Percentiles rank a stretch among this genome's conserved stretches.
Evolutionary conservation across 2,888 invertebrate genomes (phyloP).

Genomic region (Platypus cylindrus): DNA sequence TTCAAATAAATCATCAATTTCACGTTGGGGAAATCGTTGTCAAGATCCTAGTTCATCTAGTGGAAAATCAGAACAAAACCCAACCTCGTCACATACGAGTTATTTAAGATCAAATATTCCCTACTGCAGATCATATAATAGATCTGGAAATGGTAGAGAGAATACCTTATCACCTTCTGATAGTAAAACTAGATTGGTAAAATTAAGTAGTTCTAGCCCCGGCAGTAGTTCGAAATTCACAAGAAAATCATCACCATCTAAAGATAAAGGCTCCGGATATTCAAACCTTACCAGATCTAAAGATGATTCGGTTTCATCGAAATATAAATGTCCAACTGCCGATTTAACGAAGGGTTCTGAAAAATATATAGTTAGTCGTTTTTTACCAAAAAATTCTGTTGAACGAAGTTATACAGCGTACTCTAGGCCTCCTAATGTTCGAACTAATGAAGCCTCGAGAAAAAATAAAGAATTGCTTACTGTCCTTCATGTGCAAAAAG

Average conservation of each 20-base stretch:
- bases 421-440: slow-evolving; percentile 26
- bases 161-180: slow-evolving; percentile 24
- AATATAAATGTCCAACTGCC: slow-evolving; percentile 25
- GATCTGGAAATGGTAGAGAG: slow-evolving; percentile 29
- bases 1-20: slow-evolving; percentile 35
- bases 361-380: slow-evolving; percentile 34
- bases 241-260: slow-evolving; percentile 17
- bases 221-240: slow-evolving; percentile 20
- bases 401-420: slow-evolving; percentile 35
- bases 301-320: slow-evolving; percentile 18
- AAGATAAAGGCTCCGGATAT: slow-evolving; percentile 18
- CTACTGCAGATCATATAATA: slow-evolving; percentile 36
- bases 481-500: slow-evolving; percentile 29
- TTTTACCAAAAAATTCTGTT: slow-evolving; percentile 34
- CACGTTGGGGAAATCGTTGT: slow-evolving; percentile 27
- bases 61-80: slow-evolving; percentile 32
- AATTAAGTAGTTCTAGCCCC: slow-evolving; percentile 18
- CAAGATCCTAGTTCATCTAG: slow-evolving; percentile 43
- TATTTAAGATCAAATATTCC: slow-evolving; percentile 38
- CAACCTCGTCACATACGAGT: slow-evolving; percentile 37
- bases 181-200: slow-evolving; percentile 24
- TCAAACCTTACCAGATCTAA: slow-evolving; percentile 15
- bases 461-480: slow-evolving; percentile 33
- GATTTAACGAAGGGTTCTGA: slow-evolving; percentile 28
- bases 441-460: slow-evolving; percentile 30